Conservation (phyloP, 2,888 invertebrate species). For the Capitulum mitella region DNA sequence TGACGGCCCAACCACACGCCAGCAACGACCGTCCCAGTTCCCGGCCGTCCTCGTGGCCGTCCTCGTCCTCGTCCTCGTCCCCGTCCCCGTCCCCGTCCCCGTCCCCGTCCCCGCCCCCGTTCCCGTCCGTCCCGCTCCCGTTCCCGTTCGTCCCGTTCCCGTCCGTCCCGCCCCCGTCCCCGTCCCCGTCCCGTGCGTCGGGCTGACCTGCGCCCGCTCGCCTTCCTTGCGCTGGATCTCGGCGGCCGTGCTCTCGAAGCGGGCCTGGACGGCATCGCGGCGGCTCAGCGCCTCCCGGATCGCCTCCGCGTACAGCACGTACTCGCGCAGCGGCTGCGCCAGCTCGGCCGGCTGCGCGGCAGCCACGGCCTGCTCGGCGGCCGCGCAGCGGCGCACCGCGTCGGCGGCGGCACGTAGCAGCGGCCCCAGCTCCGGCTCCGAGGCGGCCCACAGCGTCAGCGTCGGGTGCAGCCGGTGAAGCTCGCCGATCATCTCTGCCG, state of each 20-base stretch:
- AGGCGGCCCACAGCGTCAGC: conserved; percentile 55
- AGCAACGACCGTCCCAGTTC: no score
- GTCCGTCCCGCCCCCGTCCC: no score
- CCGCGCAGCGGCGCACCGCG: conserved; percentile 38
- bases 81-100: no score
- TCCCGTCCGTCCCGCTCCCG: no score
- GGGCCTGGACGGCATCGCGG: conserved; percentile 57
- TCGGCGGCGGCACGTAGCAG: conserved; percentile 27
- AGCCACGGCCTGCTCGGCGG: conserved; percentile 49
- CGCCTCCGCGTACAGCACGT: conserved; percentile 58
- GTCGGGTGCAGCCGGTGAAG: conserved; percentile 55
- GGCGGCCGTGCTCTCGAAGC: conserved; percentile 57
- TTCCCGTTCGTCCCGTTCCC: no score
- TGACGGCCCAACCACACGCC: no score
- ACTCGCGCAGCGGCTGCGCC: conserved; percentile 52
- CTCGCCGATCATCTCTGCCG: conserved; percentile 51
- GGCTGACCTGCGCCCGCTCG: conserved; percentile 56
- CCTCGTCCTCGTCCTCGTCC: no score
- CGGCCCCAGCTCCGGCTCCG: conserved; percentile 50
- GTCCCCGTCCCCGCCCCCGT: no score
- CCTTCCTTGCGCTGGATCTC: conserved; percentile 54
- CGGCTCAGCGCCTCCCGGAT: conserved; percentile 58
- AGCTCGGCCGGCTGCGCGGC: conserved; percentile 35
- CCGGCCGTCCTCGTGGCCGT: no score
- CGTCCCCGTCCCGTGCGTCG: no score